Evolutionary conservation across 2,113 vertebrate species (phyloP).

Genomic region (Scortum barcoo): DNA sequence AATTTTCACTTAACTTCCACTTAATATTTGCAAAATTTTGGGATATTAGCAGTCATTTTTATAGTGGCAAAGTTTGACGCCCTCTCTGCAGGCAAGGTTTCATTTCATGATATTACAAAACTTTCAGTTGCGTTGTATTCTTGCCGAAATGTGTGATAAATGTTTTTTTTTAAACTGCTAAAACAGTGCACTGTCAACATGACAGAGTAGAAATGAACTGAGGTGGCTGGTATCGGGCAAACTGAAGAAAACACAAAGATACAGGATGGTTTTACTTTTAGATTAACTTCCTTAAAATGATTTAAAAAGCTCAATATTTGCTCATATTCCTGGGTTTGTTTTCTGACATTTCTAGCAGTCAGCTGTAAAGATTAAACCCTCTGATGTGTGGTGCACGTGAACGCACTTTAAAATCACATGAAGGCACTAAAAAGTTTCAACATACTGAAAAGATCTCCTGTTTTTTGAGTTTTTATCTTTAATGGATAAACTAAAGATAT

Average conservation of each 20-base stretch:
- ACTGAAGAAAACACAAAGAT: too few species aligned
- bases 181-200: neutral
- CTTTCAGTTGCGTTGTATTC: neutral
- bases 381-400: neutral
- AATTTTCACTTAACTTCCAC: neutral
- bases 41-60: neutral
- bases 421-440: neutral
- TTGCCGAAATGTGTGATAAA: neutral
- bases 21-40: neutral
- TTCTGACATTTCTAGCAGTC: neutral
- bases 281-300: neutral
- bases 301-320: neutral
- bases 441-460: too few species aligned
- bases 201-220: too few species aligned
- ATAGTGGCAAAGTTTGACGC: neutral
- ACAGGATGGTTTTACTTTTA: too few species aligned
- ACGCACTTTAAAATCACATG: neutral
- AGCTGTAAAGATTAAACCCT: neutral
- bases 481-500: neutral
- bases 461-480: too few species aligned
- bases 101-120: neutral
- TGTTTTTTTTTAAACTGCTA: neutral
- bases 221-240: too few species aligned
- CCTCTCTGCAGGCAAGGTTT: neutral
- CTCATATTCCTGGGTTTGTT: neutral